phyloP scores from a whole-genome alignment of 1,140 invertebrate species.

The Cherax quadricarinatus region DNA sequence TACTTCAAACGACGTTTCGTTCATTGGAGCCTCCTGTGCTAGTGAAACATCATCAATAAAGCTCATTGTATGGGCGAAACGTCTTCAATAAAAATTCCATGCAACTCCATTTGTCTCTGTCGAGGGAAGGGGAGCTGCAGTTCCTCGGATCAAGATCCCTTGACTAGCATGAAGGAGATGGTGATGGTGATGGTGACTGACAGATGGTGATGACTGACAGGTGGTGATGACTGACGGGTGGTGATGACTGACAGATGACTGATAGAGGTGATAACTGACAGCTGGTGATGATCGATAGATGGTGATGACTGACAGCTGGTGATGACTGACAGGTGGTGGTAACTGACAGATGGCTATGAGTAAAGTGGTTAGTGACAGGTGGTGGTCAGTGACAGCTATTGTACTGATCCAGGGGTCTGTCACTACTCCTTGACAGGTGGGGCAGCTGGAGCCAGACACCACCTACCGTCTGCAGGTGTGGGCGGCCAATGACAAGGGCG shows the following conservation, averaged over 20 bases:
- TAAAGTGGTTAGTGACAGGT: not conserved
- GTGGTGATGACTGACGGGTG: not conserved
- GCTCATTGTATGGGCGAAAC: too few relatives aligned
- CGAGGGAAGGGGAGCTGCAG: too few relatives aligned
- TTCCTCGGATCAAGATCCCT: too few relatives aligned
- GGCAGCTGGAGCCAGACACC: constrained; percentile 51
- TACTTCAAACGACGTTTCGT: too few relatives aligned
- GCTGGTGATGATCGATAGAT: not conserved
- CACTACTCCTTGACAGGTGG: constrained; percentile 16
- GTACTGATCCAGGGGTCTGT: not conserved
- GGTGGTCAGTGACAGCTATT: not conserved
- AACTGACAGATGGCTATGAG: not conserved
- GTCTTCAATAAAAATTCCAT: too few relatives aligned
- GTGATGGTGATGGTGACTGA: not conserved
- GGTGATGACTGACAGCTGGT: not conserved
- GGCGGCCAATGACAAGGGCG: constrained; percentile 63
- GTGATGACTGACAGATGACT: not conserved
- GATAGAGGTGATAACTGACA: not conserved
- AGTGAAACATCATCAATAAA: too few relatives aligned
- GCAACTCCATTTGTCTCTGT: too few relatives aligned
- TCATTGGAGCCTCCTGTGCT: too few relatives aligned
- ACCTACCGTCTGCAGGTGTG: constrained; percentile 59
- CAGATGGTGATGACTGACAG: not conserved
- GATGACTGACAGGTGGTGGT: not conserved
- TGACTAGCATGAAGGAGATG: too few relatives aligned